Conservation (phyloP, 2,888 invertebrate species). For the Tethea ocularis region DNA sequence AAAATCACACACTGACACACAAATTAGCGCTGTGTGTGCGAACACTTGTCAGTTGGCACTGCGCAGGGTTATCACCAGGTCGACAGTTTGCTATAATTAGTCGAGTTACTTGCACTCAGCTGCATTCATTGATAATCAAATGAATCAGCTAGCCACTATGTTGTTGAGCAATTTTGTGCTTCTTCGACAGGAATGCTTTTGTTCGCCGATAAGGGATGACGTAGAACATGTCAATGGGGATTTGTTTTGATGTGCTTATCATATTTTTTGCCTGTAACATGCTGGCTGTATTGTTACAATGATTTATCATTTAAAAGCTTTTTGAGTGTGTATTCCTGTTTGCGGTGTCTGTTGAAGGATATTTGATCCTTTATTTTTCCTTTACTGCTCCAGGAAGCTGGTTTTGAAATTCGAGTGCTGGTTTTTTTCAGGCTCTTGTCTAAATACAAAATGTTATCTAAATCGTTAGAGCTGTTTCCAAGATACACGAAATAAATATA, state of each 20-base stretch:
- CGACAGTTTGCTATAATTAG: constrained; percentile 63
- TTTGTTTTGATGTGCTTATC: background rate
- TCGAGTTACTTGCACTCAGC: constrained; percentile 36
- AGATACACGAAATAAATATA: too few relatives aligned
- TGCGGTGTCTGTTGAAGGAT: too few relatives aligned
- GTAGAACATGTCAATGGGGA: constrained; percentile 5
- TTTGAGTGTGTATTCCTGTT: background rate
- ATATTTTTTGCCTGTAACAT: background rate
- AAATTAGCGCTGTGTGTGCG: constrained; percentile 19
- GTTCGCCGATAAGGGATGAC: constrained; percentile 1
- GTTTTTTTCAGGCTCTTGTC: too few relatives aligned
- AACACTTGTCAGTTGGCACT: constrained; percentile 14
- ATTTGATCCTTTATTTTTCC: too few relatives aligned
- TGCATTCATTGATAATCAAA: constrained; percentile 50
- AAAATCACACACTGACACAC: constrained; percentile 15
- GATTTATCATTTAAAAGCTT: background rate
- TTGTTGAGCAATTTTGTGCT: constrained; percentile 14
- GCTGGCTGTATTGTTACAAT: background rate
- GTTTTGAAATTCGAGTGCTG: too few relatives aligned
- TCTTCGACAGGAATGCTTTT: constrained; percentile 6
- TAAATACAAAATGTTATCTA: too few relatives aligned
- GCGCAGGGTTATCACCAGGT: constrained; percentile 55
- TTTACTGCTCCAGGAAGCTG: too few relatives aligned
- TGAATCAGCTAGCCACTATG: constrained; percentile 15
- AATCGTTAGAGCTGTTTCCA: too few relatives aligned